Conservation (phyloP, 2,113 vertebrate species). For the Alligator mississippiensis region DNA sequence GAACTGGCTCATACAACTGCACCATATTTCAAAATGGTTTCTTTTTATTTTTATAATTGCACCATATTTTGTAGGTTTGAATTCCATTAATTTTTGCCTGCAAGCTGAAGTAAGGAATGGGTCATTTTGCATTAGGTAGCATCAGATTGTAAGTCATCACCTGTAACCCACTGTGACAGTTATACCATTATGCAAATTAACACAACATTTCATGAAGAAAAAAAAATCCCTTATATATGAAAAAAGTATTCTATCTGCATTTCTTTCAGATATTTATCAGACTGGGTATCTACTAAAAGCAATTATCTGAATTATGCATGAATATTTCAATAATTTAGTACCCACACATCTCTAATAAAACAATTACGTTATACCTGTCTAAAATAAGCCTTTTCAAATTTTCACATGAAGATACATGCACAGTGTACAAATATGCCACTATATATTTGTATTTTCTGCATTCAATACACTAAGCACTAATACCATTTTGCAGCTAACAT, state of each 20-base stretch:
- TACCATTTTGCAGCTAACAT: neutral
- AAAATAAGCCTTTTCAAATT: conserved; percentile 19
- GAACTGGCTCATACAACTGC: neutral
- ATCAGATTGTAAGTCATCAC: conserved; percentile 14
- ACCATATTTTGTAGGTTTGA: conserved; percentile 14
- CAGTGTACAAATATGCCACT: neutral
- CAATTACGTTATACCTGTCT: conserved; percentile 42
- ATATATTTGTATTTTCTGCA: conserved; percentile 24
- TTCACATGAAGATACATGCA: conserved; percentile 12
- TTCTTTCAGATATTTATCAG: conserved; percentile 47
- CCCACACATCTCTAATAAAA: conserved; percentile 58
- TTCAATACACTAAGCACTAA: conserved; percentile 24
- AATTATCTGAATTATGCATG: conserved; percentile 75
- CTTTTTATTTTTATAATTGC: conserved; percentile 41
- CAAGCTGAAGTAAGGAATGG: conserved; percentile 27
- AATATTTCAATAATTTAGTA: conserved; percentile 67
- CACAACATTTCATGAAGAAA: conserved; percentile 4
- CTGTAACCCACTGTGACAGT: conserved; percentile 47
- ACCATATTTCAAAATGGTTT: conserved; percentile 6
- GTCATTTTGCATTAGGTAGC: conserved; percentile 49
- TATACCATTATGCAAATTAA: conserved; percentile 61
- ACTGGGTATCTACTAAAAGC: conserved; percentile 53
- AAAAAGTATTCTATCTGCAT: conserved; percentile 24
- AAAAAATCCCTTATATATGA: neutral
- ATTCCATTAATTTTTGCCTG: conserved; percentile 37